phyloP scores from a whole-genome alignment of 2,888 invertebrate species.

The Pseudococcus viburni region DNA sequence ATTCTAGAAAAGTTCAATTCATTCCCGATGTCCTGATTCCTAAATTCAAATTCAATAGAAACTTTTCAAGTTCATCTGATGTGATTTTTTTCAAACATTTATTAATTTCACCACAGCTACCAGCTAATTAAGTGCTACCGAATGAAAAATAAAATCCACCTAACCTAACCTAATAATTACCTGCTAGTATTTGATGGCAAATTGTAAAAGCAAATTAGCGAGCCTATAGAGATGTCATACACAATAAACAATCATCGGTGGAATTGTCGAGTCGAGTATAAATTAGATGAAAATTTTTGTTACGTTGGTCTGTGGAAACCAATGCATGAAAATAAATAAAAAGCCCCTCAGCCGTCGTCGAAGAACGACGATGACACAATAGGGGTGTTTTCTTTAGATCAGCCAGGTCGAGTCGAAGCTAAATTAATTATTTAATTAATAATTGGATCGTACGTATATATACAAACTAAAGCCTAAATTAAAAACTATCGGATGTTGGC shows the following conservation, averaged over 20 bases:
- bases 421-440: slow-evolving; percentile 55
- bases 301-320: background rate
- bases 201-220: slow-evolving; percentile 14
- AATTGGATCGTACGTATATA: background rate
- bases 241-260: background rate
- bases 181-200: background rate
- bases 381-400: slow-evolving; percentile 35
- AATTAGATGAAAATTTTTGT: slow-evolving; percentile 21
- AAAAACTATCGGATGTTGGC: slow-evolving; percentile 2
- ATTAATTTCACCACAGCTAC: background rate
- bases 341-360: background rate
- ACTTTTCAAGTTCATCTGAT: no score
- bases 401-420: background rate
- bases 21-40: no score
- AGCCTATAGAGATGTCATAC: slow-evolving; percentile 6
- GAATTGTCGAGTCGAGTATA: background rate
- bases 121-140: background rate
- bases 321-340: slow-evolving; percentile 31
- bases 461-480: background rate
- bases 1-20: no score
- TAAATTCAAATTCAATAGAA: no score
- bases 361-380: background rate
- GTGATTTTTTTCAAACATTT: background rate
- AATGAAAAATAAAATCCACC: background rate
- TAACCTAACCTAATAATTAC: background rate